A percentile compares a stretch with the other conserved stretches of the same genome.
Evolutionary conservation across 2,888 invertebrate genomes (phyloP).

Genomic region (Cephus nigrinus): DNA sequence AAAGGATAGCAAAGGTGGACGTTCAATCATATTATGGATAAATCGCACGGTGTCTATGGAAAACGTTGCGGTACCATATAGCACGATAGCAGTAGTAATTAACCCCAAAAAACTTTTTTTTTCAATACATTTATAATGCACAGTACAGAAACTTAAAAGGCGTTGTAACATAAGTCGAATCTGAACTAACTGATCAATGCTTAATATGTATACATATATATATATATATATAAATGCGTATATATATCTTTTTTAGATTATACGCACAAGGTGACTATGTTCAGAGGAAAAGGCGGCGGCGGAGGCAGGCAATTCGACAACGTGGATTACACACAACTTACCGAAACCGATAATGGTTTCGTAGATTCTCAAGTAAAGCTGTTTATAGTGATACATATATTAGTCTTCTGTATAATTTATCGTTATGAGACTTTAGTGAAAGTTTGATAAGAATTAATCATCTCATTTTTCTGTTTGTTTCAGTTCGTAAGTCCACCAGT

Average conservation of each 20-base stretch:
- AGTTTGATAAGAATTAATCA: background rate
- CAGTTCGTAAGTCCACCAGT: conserved; percentile 75
- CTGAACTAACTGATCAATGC: background rate
- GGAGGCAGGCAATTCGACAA: conserved; percentile 65
- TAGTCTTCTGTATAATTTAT: background rate
- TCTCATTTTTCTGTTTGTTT: conserved; percentile 7
- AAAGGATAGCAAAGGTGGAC: background rate
- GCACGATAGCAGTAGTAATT: background rate
- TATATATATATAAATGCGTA: background rate
- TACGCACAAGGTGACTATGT: conserved; percentile 70
- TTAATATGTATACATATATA: background rate
- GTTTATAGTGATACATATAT: background rate
- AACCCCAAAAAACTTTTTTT: background rate
- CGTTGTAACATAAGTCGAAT: background rate
- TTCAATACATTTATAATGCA: background rate
- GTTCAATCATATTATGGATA: background rate
- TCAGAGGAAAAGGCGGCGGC: conserved; percentile 69
- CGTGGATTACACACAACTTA: conserved; percentile 72
- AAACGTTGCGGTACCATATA: too few species aligned
- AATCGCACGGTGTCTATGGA: background rate
- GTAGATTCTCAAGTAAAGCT: conserved; percentile 71
- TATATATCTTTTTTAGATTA: conserved; percentile 58
- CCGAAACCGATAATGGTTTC: conserved; percentile 74
- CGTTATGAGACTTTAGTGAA: background rate
- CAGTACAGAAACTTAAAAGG: too few species aligned